Conservation (phyloP, 2,113 vertebrate genomes). For the Emydocephalus ijimae region DNA sequence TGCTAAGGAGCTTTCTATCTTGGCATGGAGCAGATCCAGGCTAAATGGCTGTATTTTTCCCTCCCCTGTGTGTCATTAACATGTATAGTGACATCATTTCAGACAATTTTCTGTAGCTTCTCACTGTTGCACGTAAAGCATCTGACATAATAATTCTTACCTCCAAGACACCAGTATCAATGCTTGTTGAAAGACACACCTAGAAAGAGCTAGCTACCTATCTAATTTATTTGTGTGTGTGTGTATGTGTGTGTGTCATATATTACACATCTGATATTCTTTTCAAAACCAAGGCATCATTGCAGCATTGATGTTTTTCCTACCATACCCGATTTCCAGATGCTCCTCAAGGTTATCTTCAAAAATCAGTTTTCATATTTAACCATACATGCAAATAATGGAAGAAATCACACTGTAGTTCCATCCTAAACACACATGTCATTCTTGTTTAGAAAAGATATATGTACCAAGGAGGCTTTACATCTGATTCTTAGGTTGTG, state of each 20-base stretch:
- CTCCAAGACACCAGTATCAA: background rate
- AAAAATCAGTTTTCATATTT: background rate
- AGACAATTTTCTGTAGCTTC: background rate
- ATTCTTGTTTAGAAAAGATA: background rate
- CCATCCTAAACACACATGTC: background rate
- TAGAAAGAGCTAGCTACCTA: background rate
- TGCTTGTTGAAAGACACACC: background rate
- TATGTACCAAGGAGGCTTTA: background rate
- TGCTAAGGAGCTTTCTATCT: background rate
- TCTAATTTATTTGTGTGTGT: background rate
- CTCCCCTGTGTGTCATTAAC: background rate
- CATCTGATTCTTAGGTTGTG: background rate
- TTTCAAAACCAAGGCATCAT: background rate
- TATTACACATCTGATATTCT: background rate
- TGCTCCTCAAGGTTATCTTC: background rate
- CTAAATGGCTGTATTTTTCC: background rate
- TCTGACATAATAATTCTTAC: background rate
- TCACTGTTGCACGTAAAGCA: no score
- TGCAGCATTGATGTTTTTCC: no score
- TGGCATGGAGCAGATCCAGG: background rate
- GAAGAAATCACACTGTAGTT: background rate
- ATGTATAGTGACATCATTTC: background rate
- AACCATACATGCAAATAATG: background rate
- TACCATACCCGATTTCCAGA: fast-evolving
- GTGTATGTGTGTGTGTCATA: background rate